phyloP scores from a whole-genome alignment of 2,797 vertebrate species.

The Diplodus sargus region DNA sequence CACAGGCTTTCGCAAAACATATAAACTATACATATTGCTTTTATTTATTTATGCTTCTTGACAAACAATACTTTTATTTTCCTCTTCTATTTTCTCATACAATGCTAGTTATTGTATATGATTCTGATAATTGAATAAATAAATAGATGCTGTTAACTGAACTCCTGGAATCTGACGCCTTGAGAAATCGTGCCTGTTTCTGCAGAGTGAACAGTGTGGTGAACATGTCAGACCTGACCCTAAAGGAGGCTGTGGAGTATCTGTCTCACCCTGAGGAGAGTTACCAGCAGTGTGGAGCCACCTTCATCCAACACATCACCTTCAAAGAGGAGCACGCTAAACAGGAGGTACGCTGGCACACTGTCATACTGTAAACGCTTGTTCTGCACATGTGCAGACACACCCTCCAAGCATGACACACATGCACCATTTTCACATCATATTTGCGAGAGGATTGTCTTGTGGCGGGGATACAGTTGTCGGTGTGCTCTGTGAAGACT shows the following conservation, averaged over 20 bases:
- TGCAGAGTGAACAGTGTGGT: slow-evolving; percentile 74
- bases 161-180: neutral
- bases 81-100: too few relatives aligned
- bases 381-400: neutral
- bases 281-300: slow-evolving; percentile 88
- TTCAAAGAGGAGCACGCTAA: slow-evolving; percentile 90
- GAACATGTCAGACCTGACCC: slow-evolving; percentile 81
- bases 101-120: too few relatives aligned
- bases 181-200: neutral
- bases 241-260: slow-evolving; percentile 88
- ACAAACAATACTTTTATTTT: too few relatives aligned
- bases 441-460: neutral
- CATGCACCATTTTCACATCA: neutral
- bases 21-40: too few relatives aligned
- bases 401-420: neutral
- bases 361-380: neutral
- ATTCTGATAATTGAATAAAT: too few relatives aligned
- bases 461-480: neutral
- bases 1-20: too few relatives aligned
- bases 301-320: slow-evolving; percentile 91
- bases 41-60: too few relatives aligned
- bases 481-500: neutral
- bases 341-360: slow-evolving; percentile 82
- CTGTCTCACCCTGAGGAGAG: slow-evolving; percentile 85
- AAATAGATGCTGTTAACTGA: neutral